Evolutionary conservation across 2,888 invertebrate genomes (phyloP).

Genomic region (Syrista parreyssii): DNA sequence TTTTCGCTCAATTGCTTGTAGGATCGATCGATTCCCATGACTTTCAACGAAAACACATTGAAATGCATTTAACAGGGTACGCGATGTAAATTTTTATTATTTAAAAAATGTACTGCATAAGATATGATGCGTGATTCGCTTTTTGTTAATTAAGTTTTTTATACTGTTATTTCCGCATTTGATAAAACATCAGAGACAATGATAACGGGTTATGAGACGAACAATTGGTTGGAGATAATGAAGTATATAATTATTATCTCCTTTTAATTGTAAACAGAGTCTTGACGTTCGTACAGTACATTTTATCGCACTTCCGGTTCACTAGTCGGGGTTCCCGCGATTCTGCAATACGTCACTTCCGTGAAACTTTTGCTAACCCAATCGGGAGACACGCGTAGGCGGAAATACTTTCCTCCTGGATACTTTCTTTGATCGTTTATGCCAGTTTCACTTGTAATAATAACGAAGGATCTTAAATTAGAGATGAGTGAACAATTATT

Average conservation of each 20-base stretch:
- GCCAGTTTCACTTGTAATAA: not conserved
- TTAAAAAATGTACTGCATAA: not conserved
- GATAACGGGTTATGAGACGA: not conserved
- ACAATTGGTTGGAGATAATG: not conserved
- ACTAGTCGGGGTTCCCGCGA: not conserved
- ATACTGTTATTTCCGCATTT: not conserved
- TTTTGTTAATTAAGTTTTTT: not conserved
- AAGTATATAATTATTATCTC: not conserved
- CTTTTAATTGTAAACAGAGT: not conserved
- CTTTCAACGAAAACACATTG: not conserved
- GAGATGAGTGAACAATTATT: not conserved
- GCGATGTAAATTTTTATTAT: not conserved
- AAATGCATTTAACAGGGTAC: not conserved
- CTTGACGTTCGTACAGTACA: not conserved
- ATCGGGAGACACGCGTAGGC: not conserved
- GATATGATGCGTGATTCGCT: not conserved
- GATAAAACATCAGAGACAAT: not conserved
- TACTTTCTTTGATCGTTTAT: not conserved
- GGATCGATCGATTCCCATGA: constrained; percentile 4
- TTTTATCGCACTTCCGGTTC: not conserved
- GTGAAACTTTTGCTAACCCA: not conserved
- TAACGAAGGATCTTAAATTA: not conserved
- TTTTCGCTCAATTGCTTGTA: constrained; percentile 9
- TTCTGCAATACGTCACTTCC: not conserved
- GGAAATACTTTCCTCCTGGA: not conserved